These are phyloP conservation scores for Tragelaphus eurycerus DNA, from an alignment of 2,797 vertebrate species.

Conservation along the genomic window DNA sequence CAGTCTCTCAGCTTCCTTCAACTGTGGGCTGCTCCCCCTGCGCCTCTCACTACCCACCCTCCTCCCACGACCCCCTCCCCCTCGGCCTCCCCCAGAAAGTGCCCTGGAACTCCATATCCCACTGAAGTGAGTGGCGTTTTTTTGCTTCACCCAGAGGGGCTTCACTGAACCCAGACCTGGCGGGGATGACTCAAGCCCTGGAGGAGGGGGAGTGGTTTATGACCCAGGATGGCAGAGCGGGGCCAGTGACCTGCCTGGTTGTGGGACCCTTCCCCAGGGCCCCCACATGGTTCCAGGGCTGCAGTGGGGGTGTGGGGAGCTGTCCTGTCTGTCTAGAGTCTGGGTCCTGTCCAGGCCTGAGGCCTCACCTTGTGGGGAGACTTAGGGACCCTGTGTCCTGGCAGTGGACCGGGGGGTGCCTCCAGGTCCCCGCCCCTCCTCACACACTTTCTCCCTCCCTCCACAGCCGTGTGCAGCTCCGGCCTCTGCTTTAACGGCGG, in stretches of 20 bases:
- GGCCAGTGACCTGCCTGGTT: background rate
- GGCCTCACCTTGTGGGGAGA: background rate
- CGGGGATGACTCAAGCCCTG: fast-evolving
- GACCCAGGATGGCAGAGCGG: background rate
- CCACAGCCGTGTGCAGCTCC: conserved; percentile 84
- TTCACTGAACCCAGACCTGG: background rate
- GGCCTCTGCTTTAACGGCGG: conserved; percentile 90
- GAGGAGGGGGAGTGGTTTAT: fast-evolving
- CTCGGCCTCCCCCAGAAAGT: background rate
- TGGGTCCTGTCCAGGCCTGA: background rate
- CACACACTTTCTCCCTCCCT: background rate
- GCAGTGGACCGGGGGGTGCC: no score
- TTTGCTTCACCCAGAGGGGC: background rate
- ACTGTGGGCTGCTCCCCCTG: background rate
- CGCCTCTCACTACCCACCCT: background rate
- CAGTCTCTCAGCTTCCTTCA: background rate
- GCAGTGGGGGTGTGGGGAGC: background rate
- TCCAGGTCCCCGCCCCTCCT: background rate
- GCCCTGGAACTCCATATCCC: background rate
- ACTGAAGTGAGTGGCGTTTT: background rate
- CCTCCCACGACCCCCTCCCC: background rate
- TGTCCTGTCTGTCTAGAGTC: background rate
- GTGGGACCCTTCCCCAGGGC: background rate
- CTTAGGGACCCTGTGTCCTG: no score
- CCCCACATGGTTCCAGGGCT: background rate